phyloP scores from a whole-genome alignment of 2,113 vertebrate genomes.

The Mixornis gularis region DNA sequence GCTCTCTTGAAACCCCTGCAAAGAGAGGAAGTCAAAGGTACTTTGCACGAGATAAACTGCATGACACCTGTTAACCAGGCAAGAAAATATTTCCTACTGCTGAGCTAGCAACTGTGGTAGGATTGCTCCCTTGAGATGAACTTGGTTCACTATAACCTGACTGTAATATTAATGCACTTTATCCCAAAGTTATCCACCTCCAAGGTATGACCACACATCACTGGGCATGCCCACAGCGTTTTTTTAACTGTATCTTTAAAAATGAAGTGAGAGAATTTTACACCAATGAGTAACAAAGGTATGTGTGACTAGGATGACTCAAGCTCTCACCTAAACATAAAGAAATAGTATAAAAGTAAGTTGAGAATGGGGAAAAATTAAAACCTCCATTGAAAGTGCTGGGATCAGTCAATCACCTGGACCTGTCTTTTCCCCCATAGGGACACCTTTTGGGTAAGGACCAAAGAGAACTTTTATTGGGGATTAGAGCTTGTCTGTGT shows the following conservation, averaged over 20 bases:
- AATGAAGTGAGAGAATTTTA: background rate
- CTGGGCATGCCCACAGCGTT: background rate
- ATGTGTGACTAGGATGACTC: background rate
- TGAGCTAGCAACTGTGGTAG: background rate
- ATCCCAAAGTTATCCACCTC: background rate
- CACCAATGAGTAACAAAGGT: background rate
- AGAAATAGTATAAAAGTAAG: background rate
- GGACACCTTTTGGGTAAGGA: background rate
- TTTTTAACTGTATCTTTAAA: background rate
- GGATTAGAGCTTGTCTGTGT: background rate
- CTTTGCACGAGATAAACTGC: background rate
- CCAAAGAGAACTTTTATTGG: background rate
- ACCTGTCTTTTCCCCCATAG: background rate
- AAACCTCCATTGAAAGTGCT: fast-evolving
- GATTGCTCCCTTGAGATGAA: background rate
- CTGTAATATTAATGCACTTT: background rate
- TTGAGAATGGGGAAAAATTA: background rate
- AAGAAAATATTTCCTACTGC: background rate
- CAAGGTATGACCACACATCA: too few species aligned
- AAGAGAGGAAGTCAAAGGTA: background rate
- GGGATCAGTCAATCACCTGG: background rate
- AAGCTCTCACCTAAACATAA: background rate
- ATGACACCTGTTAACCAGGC: background rate
- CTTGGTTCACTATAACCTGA: background rate
- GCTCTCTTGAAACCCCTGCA: background rate